phyloP scores from a whole-genome alignment of 2,888 invertebrate species.

The Anticlea derivata region DNA sequence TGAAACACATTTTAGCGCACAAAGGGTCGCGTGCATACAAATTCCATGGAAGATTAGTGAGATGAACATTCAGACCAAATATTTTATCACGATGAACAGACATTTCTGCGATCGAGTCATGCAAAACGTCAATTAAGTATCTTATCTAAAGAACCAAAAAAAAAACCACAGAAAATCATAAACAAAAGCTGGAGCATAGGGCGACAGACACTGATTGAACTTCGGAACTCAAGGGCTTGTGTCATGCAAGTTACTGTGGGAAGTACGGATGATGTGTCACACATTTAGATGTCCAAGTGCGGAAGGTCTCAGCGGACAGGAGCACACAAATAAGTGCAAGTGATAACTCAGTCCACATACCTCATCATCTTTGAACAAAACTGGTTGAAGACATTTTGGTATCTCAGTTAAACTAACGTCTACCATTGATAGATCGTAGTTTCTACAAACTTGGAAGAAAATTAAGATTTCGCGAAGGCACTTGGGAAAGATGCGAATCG shows the following conservation, averaged over 20 bases:
- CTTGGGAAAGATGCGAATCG: conserved; percentile 56
- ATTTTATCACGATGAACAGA: conserved; percentile 11
- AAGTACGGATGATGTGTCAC: conserved; percentile 24
- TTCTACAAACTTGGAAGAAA: conserved; percentile 47
- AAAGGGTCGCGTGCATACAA: conserved; percentile 26
- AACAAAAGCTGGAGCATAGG: conserved; percentile 20
- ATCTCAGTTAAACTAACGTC: conserved; percentile 19
- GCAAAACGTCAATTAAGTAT: conserved; percentile 21
- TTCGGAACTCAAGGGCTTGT: conserved; percentile 11
- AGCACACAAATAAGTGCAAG: conserved; percentile 30
- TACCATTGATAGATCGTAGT: conserved; percentile 24
- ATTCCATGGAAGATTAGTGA: conserved; percentile 18
- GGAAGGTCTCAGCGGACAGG: conserved; percentile 21
- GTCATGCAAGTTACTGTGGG: conserved; percentile 16
- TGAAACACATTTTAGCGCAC: conserved; percentile 6
- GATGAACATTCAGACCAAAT: conserved; percentile 10
- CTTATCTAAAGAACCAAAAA: not conserved
- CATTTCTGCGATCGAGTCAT: conserved; percentile 19
- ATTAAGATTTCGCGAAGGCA: conserved; percentile 62
- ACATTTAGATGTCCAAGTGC: conserved; percentile 29
- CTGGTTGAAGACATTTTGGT: conserved; percentile 35
- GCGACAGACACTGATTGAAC: conserved; percentile 12
- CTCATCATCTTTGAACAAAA: conserved; percentile 25
- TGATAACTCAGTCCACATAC: conserved; percentile 32
- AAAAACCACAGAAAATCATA: conserved; percentile 8